Conservation (phyloP, 2,888 invertebrate genomes). For the Harpalus rubripes region DNA sequence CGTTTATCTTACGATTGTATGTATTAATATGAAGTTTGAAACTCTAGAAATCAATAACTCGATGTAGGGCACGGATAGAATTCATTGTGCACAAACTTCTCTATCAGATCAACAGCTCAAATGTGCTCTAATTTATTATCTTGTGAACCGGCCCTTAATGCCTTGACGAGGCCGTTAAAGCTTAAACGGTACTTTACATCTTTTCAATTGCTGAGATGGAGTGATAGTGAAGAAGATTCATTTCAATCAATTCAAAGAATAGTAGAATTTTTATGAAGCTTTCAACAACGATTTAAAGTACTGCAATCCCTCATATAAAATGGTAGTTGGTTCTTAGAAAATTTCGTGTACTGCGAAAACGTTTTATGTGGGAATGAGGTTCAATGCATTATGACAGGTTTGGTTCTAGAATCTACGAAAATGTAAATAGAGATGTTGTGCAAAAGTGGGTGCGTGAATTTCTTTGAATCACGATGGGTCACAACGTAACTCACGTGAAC, state of each 20-base stretch:
- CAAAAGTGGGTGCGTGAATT: too few relatives aligned
- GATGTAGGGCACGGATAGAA: conserved; percentile 24
- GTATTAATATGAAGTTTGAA: conserved; percentile 33
- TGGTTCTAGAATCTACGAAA: too few relatives aligned
- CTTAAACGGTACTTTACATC: conserved; percentile 34
- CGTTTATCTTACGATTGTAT: conserved; percentile 13
- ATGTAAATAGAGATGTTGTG: too few relatives aligned
- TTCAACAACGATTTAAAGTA: too few relatives aligned
- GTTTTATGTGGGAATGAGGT: too few relatives aligned
- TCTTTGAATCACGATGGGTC: too few relatives aligned
- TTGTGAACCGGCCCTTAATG: conserved; percentile 36
- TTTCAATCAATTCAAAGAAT: background rate
- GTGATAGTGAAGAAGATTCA: conserved; percentile 7
- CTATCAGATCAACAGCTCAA: conserved; percentile 25
- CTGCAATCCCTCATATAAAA: too few relatives aligned
- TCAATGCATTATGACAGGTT: too few relatives aligned
- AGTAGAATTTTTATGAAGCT: too few relatives aligned
- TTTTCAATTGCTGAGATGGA: conserved; percentile 28
- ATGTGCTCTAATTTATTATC: conserved; percentile 40
- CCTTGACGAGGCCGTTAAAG: conserved; percentile 6
- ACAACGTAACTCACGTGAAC: too few relatives aligned
- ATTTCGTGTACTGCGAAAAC: too few relatives aligned
- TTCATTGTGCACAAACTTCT: conserved; percentile 36
- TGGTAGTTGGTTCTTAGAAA: too few relatives aligned
- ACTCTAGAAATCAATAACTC: conserved; percentile 23